Evolutionary conservation across 2,888 invertebrate genomes (phyloP).

Genomic region (Gryllus longicercus): DNA sequence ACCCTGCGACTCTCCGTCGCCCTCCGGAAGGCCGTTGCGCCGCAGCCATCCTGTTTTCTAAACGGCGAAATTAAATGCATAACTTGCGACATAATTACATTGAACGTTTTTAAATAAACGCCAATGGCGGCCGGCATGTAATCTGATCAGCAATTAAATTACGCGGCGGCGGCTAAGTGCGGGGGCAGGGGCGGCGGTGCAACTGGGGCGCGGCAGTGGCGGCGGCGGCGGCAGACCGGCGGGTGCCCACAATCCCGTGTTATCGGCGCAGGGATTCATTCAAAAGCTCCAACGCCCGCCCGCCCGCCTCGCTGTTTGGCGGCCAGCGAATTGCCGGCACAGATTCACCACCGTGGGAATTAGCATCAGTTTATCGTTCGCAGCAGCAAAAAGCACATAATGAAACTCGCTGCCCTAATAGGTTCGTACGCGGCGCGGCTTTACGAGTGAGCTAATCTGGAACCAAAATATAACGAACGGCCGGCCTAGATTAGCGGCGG

Average conservation of each 20-base stretch:
- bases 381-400: slow-evolving; percentile 17
- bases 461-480: slow-evolving; percentile 7
- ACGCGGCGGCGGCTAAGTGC: not conserved
- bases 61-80: not conserved
- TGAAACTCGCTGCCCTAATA: slow-evolving; percentile 2
- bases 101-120: not conserved
- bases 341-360: slow-evolving; percentile 8
- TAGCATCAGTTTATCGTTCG: slow-evolving; percentile 17
- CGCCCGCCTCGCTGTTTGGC: not conserved
- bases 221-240: not conserved
- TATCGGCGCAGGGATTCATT: not conserved
- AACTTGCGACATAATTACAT: not conserved
- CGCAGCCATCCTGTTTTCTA: not conserved
- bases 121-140: slow-evolving; percentile 4
- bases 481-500: not conserved
- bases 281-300: not conserved
- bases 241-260: not conserved
- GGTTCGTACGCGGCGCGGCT: slow-evolving; percentile 4
- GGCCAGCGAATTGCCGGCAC: not conserved
- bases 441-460: slow-evolving; percentile 4
- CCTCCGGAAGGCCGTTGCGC: not conserved
- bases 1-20: too few relatives aligned
- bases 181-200: not conserved
- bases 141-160: slow-evolving; percentile 17
- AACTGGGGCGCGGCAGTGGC: not conserved